Evolutionary conservation across 2,113 vertebrate species (phyloP), one percentile per base, ranked within the genome.

Genomic region (Scalopus aquaticus): DNA sequence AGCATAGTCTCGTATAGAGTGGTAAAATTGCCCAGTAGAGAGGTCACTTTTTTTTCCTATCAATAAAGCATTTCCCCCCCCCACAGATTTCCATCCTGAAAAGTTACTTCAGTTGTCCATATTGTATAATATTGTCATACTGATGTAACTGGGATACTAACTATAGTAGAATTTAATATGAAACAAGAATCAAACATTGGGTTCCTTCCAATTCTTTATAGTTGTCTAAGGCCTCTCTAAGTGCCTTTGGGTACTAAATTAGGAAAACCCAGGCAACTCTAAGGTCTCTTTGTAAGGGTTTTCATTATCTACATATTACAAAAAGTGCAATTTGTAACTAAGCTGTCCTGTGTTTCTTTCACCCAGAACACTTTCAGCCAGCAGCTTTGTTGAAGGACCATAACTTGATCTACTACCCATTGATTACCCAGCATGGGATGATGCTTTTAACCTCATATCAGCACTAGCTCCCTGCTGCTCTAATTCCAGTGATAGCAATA

Each of bases 361-460:
- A 72, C 1, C 20, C 44, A 26, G 1, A 88, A n/a, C 37, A 58
- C 39, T 94, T 95, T 79, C 46, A 73, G 56, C 16, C 32, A 88
- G 39, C 6, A 92, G 46, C 2, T 56, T n/a, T 74, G 67, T 32
- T 78, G 26, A 62, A 30, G 49, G 22, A 24, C 44, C 6, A 3
- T 80, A 88, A 80, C 49, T 81, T 84, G 89, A 91, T 64, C 78
- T 65, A 80, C 67, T 51, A 51, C 54, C 37, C 46, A 77, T 12
- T 58, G 69, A 95, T 84, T 81, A 89, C 60, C 39, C 42, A n/a
- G 46, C 54, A 44, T 35, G 62, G 26, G 35, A 30, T 88, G 83
- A 85, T 69, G 74, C 54, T 87, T 96, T 96, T 83, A 93, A 70
- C 54, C 9, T 28, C 17, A 10, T 46, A 79, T 88, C 56, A 92